Evolutionary conservation across 1,140 invertebrate species (phyloP).

Genomic region (Scylla paramamosain): DNA sequence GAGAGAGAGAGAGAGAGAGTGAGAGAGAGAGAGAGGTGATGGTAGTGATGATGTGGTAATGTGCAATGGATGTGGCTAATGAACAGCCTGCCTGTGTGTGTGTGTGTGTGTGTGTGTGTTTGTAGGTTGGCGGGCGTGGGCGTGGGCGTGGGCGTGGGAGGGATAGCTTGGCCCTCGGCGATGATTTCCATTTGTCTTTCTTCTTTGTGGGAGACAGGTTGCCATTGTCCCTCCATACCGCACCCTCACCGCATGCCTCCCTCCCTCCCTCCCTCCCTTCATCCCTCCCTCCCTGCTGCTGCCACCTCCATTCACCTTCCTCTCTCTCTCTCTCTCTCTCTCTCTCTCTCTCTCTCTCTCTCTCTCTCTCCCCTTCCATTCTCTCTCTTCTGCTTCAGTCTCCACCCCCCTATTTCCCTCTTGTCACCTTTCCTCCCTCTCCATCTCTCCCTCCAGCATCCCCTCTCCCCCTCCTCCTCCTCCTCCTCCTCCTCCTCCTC

Average conservation of each 20-base stretch:
- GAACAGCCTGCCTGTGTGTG: background rate
- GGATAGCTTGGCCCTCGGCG: conserved; percentile 36
- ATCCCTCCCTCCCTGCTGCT: background rate
- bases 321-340: background rate
- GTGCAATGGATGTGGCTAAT: background rate
- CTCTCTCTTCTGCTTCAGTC: background rate
- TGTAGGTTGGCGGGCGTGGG: background rate
- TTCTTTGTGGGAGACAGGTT: conserved; percentile 57
- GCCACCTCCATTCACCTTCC: background rate
- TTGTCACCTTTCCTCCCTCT: background rate
- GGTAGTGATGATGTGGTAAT: background rate
- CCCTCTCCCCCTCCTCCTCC: background rate
- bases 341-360: too few species aligned
- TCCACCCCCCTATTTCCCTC: background rate
- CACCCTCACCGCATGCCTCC: conserved; percentile 64
- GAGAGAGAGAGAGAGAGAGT: background rate
- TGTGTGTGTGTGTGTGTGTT: background rate
- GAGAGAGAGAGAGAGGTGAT: conserved; percentile 24
- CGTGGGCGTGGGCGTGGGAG: background rate
- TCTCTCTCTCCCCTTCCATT: background rate
- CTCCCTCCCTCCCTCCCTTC: background rate
- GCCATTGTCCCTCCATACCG: conserved; percentile 63
- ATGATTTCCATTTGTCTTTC: conserved; percentile 71
- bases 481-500: background rate
- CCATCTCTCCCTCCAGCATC: background rate